Base-by-base conservation (phyloP, 2,113 vertebrate species). In the Rhinopomastus cyanomelas region DNA sequence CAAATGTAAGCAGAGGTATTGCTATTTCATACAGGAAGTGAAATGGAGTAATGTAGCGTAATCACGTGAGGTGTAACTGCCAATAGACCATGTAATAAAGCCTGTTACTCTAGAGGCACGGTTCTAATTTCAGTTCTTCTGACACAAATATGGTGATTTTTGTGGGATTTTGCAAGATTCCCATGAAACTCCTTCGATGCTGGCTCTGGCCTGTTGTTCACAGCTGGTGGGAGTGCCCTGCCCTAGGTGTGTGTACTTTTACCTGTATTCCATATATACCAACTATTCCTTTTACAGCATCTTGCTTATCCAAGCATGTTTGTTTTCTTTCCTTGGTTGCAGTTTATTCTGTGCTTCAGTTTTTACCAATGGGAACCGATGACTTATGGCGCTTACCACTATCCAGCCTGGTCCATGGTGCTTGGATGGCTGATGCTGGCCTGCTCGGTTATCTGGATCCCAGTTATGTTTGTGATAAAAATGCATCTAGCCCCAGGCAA, bases 401-500 rank as follows among this genome's bases (percentile, higher is more conserved):
- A 99, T 92, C 99, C 99, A 5, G 97, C 97, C 96, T 99, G 99
- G 99, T 99, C 99, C 86, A 99, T 99, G 99, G 98, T 99, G 48
- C 72, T 99, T 2, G 99, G 98, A 32, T 99, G 99, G 99, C 97
- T 99, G 66, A 99, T 99, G 99, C 97, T 99, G 56, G 98, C 97
- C 96, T 99, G 98, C 93, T 99, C 99, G 3, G 99, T 99, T 86
- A 99, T 99, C 94, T 99, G 99, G 99, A 99, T 99, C 95, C 99
- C 99, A 8, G 97, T 99, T 81, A 99, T 99, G 99, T 99, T 99
- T 69, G 96, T 98, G 95, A 98, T 99, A 91, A 99, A 99, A 97
- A 99, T 99, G 99, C 91, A 99, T 39, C 97, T 99, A 74, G 99
- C 99, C 12, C 99, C 99, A 5, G 99, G 99, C 71, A 97, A 96